Base-by-base conservation (phyloP, 1,140 invertebrate species). In the Camponotus pennsylvanicus region DNA sequence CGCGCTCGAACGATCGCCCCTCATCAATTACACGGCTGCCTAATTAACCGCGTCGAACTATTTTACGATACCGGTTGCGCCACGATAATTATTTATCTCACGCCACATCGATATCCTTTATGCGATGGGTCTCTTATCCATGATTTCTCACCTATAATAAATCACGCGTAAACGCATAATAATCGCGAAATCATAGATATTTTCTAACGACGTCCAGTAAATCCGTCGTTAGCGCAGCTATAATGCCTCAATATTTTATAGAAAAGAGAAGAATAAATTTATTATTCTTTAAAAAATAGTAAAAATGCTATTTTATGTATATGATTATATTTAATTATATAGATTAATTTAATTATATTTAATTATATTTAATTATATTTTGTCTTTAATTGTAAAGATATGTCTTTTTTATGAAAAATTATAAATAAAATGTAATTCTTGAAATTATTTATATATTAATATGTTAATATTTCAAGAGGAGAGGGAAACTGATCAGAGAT, bases 21-120 rank as follows among this genome's bases (percentile, higher is more conserved):
- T 86, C 84, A 80, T 86, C 84, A 86, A 86, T 86, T 86, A 86
- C 76, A 79, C 52, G 84, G 84, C 76, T 86, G 84, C 84, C 84
- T 86, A 86, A 86, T 86, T 86, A 86, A 86, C 84, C 55, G 64
- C 64, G 52, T 86, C 76, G 64, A 86, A 86, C 84, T 86, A 86
- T 79, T 86, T 86, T 82, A 82, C 76, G 75, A 86, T 79, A 79
- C 84, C 34, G 61, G 49, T 52, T 82, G 76, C 76, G 49, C 52
- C 52, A 69, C 27, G 76, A 70, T 86, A 79, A 86, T 86, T 86
- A 79, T 86, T 86, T 86, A 79, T 82, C 70, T 76, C 84, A 79
- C 49, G 79, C 69, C 55, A 79, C 75, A 69, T 77, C 75, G 83
- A 83, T 67, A 85, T 85, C 61, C 55, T 85, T 85, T 52, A 59